Conservation (phyloP, 2,797 vertebrate species). For the Hoplostethus atlanticus region DNA sequence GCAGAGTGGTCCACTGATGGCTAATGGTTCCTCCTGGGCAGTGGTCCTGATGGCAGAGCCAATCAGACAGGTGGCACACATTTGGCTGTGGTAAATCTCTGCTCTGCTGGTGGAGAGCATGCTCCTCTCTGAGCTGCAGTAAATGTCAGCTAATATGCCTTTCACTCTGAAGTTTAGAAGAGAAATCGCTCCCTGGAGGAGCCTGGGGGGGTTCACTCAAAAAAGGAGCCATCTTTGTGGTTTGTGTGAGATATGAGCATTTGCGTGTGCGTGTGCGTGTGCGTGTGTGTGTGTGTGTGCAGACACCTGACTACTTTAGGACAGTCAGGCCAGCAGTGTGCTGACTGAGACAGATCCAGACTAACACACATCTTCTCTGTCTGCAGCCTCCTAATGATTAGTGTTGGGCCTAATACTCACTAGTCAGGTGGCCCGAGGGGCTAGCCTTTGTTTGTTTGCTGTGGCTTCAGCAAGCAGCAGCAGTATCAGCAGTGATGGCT, state of each 20-base stretch:
- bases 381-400: slow-evolving; percentile 4
- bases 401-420: slow-evolving; percentile 13
- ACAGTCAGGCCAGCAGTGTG: slow-evolving; percentile 1
- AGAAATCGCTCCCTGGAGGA: slow-evolving; percentile 49
- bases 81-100: slow-evolving; percentile 66
- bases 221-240: slow-evolving; percentile 17
- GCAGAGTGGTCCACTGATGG: slow-evolving; percentile 24
- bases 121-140: slow-evolving; percentile 49
- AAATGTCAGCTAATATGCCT: slow-evolving; percentile 71
- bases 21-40: slow-evolving; percentile 42
- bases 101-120: slow-evolving; percentile 52
- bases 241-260: slow-evolving; percentile 8
- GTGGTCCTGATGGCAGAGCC: slow-evolving; percentile 52
- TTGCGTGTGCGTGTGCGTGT: background rate
- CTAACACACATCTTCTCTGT: background rate
- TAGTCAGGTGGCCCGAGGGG: background rate
- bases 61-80: slow-evolving; percentile 71
- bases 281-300: too few species aligned
- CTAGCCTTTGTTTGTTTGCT: background rate
- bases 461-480: background rate
- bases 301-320: slow-evolving; percentile 4
- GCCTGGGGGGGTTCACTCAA: background rate
- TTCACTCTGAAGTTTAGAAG: slow-evolving; percentile 63
- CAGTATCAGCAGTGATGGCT: background rate
- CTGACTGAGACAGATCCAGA: slow-evolving; percentile 13